phyloP scores from a whole-genome alignment of 2,888 invertebrate species.

The Limnephilus marmoratus region DNA sequence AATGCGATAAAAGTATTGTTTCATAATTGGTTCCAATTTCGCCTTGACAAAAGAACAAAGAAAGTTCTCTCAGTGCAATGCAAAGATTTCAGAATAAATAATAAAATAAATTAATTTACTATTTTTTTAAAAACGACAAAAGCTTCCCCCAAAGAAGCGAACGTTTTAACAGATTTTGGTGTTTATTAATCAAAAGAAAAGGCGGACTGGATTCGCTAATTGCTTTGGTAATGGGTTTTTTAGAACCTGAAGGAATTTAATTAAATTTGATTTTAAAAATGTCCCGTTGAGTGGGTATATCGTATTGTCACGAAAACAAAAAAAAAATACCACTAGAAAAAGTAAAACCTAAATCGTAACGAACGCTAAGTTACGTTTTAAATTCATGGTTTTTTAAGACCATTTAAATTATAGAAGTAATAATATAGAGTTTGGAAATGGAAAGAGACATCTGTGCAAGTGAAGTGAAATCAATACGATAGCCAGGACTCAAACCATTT shows the following conservation, averaged over 20 bases:
- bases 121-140: not conserved
- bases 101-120: too few species aligned
- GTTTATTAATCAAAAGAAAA: conserved; percentile 2
- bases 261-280: not conserved
- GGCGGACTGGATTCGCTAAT: not conserved
- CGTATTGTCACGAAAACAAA: not conserved
- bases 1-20: too few species aligned
- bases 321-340: not conserved
- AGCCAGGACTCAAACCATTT: too few species aligned
- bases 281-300: not conserved
- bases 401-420: too few species aligned
- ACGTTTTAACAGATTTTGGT: not conserved
- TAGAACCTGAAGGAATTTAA: not conserved
- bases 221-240: not conserved
- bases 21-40: too few species aligned
- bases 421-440: too few species aligned
- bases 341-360: not conserved
- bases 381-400: too few species aligned
- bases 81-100: too few species aligned
- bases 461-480: too few species aligned
- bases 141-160: not conserved
- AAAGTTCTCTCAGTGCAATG: not conserved
- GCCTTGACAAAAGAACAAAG: not conserved
- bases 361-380: not conserved
- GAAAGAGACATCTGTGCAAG: too few species aligned